Conservation (phyloP, 2,888 invertebrate species). For the Serrognathus titanus region DNA sequence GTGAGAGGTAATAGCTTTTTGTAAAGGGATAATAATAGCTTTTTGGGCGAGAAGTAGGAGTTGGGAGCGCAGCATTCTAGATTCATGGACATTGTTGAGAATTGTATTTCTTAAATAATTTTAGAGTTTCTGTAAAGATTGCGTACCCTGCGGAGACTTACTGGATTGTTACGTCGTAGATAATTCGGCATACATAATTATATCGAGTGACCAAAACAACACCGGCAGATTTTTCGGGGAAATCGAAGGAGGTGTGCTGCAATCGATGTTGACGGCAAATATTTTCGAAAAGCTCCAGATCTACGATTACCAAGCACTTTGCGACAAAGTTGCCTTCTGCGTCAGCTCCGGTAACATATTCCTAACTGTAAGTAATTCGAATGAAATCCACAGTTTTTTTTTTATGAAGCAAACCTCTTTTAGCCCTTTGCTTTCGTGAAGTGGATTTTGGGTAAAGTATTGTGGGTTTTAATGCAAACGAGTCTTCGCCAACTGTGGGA, state of each 20-base stretch:
- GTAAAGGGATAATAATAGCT: too few species aligned
- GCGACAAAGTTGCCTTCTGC: conserved; percentile 50
- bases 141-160: conserved; percentile 59
- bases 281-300: conserved; percentile 74
- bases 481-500: conserved; percentile 35
- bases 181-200: conserved; percentile 83
- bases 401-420: conserved; percentile 19
- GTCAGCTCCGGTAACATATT: conserved; percentile 35
- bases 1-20: too few species aligned
- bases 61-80: too few species aligned
- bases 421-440: conserved; percentile 49
- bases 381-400: conserved; percentile 2
- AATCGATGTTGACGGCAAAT: conserved; percentile 65
- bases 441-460: conserved; percentile 44
- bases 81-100: too few species aligned
- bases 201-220: conserved; percentile 63
- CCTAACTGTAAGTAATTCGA: conserved; percentile 12
- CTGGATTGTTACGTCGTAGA: conserved; percentile 87
- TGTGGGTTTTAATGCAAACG: conserved; percentile 40
- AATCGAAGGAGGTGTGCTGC: conserved; percentile 73
- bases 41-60: too few species aligned
- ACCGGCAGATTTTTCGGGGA: conserved; percentile 86
- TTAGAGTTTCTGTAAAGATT: conserved; percentile 50
- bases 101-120: conserved; percentile 13
- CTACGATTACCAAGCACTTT: conserved; percentile 83